Conservation (phyloP, 2,113 vertebrate genomes). For the Polypterus senegalus region DNA sequence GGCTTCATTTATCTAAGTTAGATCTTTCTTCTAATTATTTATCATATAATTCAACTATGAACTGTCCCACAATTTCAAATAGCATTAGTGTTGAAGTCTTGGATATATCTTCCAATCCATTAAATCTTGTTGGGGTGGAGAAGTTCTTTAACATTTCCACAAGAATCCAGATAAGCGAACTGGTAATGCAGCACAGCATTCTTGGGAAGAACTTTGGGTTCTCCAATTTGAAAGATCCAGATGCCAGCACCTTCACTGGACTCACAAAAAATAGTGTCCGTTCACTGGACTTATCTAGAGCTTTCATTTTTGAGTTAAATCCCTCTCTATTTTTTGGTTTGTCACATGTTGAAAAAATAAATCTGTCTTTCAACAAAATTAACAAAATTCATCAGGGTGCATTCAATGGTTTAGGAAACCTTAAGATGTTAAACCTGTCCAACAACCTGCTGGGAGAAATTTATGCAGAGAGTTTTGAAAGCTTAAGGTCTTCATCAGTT, state of each 20-base stretch:
- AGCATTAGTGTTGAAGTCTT: slow-evolving; percentile 17
- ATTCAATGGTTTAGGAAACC: slow-evolving; percentile 17
- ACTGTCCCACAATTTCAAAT: slow-evolving; percentile 20
- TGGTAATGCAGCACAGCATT: slow-evolving; percentile 15
- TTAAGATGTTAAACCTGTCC: slow-evolving; percentile 22
- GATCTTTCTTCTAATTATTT: slow-evolving; percentile 21
- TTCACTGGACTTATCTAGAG: slow-evolving; percentile 19
- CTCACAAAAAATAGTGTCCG: slow-evolving; percentile 8
- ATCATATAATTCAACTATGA: neutral
- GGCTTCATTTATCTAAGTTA: slow-evolving; percentile 13
- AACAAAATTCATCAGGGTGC: slow-evolving; percentile 10
- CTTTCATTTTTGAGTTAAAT: slow-evolving; percentile 11
- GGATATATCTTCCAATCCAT: slow-evolving; percentile 23
- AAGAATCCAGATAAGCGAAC: slow-evolving; percentile 9
- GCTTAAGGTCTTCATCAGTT: slow-evolving; percentile 10
- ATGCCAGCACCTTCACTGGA: slow-evolving; percentile 11
- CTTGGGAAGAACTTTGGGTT: slow-evolving; percentile 22
- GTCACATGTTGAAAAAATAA: slow-evolving; percentile 11
- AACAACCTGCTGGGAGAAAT: slow-evolving; percentile 23
- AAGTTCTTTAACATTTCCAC: slow-evolving; percentile 12
- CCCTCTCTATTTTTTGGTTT: slow-evolving; percentile 14
- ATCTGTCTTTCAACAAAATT: slow-evolving; percentile 19
- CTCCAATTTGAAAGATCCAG: slow-evolving; percentile 17
- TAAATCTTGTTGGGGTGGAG: neutral
- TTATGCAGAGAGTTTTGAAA: neutral